Conservation (phyloP, 2,797 vertebrate genomes). For the Falco rusticolus region DNA sequence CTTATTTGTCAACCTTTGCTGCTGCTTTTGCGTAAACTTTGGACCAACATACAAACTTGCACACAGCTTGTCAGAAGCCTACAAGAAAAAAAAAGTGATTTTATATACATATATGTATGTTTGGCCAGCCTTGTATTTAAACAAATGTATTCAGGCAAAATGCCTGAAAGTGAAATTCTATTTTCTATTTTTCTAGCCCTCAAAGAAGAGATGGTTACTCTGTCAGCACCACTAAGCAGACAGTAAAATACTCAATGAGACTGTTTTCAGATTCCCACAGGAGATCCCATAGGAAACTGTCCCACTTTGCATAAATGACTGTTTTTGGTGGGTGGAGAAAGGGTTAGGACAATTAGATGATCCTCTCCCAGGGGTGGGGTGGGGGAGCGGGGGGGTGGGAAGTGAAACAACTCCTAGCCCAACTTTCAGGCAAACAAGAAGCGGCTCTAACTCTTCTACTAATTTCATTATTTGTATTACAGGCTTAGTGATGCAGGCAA, state of each 20-base stretch:
- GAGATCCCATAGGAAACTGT: slow-evolving; percentile 54
- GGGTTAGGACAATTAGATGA: slow-evolving; percentile 1
- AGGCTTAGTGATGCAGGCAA: slow-evolving; percentile 1
- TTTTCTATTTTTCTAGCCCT: background rate
- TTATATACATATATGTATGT: background rate
- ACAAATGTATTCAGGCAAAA: slow-evolving; percentile 2
- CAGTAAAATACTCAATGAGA: slow-evolving; percentile 10
- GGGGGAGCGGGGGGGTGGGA: no score
- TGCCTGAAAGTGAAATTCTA: background rate
- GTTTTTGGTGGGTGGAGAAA: slow-evolving; percentile 23
- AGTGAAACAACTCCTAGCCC: background rate
- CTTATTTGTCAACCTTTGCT: background rate
- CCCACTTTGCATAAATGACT: slow-evolving; percentile 35
- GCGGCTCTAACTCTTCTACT: background rate
- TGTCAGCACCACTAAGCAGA: background rate
- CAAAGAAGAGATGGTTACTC: slow-evolving; percentile 36
- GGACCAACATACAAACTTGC: background rate
- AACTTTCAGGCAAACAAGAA: slow-evolving; percentile 24
- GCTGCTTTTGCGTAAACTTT: background rate
- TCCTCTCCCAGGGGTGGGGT: background rate
- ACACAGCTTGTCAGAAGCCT: background rate
- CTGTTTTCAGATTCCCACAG: slow-evolving; percentile 30
- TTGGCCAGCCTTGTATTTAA: background rate
- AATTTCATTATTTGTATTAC: slow-evolving; percentile 46
- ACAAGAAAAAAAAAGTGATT: background rate